Base-by-base conservation (phyloP, 2,797 vertebrate genomes). In the Serranus cabrilla region DNA sequence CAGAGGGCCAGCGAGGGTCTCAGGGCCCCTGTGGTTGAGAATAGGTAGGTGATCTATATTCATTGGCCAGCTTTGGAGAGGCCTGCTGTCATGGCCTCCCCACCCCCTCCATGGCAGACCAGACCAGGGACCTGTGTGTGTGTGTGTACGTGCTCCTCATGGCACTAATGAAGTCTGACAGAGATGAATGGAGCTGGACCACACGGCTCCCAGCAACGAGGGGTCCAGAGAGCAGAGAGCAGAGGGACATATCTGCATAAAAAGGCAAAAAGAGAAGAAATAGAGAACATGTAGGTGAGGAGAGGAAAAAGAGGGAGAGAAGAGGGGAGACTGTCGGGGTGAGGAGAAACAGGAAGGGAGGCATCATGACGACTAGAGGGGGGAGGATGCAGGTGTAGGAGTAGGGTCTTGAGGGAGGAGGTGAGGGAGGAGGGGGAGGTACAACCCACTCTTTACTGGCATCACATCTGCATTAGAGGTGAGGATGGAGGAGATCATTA, bases 31-130 rank as follows among this genome's bases (percentile, higher is more conserved):
- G 74, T 82, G 77, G 84, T 86, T 79, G 78, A 86, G 90, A 91
- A 89, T 87, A 90, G 92, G 78, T 79, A 87, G 91, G 92, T 93
- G 92, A 93, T 94, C 91, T 93, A 93, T 92, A 93, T 93, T 93
- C 92, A 93, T 92, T 93, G 91, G 89, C 82, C 71, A 85, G 90
- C 89, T 87, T 89, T 87, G 89, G 84, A 83, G 82, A 74, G 74
- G 84, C 88, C 88, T 86, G 90, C 89, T 92, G 91, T 93, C 88
- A 91, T 66, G 85, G 87, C 82, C 93, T 93, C 92, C 91, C 93
- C 60, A 85, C 77, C 89, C 88, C 88, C 63, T 14, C 87, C 68
- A 66, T 80, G 76, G 87, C 77, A 84, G 78, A 86, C 69, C 74
- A 83, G 74, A 84, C 82, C 86, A 77, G 88, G 82, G 74, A 82